These are phyloP conservation scores for Poeciliopsis turrubarensis DNA, from an alignment of 2,113 vertebrate genomes.

Conservation along the genomic window DNA sequence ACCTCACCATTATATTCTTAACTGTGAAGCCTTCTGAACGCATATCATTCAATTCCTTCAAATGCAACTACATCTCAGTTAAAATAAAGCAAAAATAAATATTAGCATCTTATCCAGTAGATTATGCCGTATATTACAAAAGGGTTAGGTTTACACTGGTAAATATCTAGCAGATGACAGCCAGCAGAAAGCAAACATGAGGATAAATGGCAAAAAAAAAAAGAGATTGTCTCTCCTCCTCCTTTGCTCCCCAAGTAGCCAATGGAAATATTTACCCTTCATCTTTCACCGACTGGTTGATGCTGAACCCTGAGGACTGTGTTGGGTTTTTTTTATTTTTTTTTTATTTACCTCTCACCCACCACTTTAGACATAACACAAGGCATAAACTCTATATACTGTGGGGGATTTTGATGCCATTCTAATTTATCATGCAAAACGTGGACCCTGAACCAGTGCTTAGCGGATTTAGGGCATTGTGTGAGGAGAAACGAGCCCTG, in stretches of 20 bases:
- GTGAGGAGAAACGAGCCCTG: not conserved
- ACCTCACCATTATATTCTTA: conserved; percentile 1
- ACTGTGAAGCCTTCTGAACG: not conserved
- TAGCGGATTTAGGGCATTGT: conserved; percentile 6
- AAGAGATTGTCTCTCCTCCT: conserved; percentile 31
- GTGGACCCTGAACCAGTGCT: conserved; percentile 26
- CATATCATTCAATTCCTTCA: not conserved
- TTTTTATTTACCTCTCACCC: conserved; percentile 60
- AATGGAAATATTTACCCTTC: conserved; percentile 64
- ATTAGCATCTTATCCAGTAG: not conserved
- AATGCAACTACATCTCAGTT: not conserved
- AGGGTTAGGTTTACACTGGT: not conserved
- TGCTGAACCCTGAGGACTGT: conserved; percentile 41
- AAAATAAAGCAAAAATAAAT: not conserved
- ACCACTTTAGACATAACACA: conserved; percentile 35
- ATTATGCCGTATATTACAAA: not conserved
- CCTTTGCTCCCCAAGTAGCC: conserved; percentile 56
- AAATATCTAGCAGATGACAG: conserved; percentile 44
- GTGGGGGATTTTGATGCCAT: conserved; percentile 31
- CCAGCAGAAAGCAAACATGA: conserved; percentile 25
- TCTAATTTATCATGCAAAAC: conserved; percentile 30
- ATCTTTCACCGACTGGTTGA: conserved; percentile 33
- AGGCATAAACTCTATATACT: conserved; percentile 40
- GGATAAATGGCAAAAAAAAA: conserved; percentile 22
- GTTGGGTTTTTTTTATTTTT: conserved; percentile 38